Conservation (phyloP, 2,113 vertebrate species). For the Cervus canadensis region DNA sequence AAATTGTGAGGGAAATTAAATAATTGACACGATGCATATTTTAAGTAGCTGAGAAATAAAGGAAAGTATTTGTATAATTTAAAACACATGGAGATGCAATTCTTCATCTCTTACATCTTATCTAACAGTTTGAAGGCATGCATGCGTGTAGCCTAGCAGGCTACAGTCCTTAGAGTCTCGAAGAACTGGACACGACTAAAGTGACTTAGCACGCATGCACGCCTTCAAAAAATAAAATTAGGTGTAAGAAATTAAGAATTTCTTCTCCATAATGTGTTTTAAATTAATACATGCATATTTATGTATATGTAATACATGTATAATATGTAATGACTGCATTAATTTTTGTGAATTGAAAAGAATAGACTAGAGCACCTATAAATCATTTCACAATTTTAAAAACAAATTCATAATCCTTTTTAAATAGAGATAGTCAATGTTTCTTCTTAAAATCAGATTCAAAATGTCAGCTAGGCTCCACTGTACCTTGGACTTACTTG, state of each 20-base stretch:
- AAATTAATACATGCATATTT: background rate
- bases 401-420: background rate
- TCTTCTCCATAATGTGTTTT: background rate
- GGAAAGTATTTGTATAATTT: background rate
- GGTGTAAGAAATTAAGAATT: background rate
- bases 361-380: background rate
- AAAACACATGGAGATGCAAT: background rate
- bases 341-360: background rate
- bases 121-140: background rate
- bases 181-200: background rate
- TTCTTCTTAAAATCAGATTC: background rate
- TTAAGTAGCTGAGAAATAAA: slow-evolving; percentile 23
- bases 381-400: background rate
- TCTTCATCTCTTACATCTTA: background rate
- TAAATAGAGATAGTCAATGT: background rate
- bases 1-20: background rate
- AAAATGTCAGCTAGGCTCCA: background rate
- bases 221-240: background rate
- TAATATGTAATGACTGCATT: background rate
- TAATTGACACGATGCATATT: background rate
- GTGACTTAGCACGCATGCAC: background rate
- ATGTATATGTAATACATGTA: background rate
- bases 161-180: fast-evolving
- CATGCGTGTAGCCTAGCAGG: background rate
- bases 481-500: background rate